Conservation (phyloP, 2,888 invertebrate species). For the Galerucella nymphaeae region DNA sequence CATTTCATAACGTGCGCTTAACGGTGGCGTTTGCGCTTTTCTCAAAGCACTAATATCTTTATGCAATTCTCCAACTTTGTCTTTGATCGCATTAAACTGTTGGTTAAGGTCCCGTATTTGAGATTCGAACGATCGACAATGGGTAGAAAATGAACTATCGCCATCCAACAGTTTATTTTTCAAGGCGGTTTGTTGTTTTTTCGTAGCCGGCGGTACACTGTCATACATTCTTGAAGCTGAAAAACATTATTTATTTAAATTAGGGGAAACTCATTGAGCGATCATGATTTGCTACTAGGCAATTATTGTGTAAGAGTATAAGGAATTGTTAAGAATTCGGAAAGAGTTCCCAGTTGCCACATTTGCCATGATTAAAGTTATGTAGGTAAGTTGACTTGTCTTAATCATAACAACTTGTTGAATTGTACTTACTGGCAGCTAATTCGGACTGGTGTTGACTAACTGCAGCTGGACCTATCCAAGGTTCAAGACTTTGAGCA, state of each 20-base stretch:
- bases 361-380: too few relatives aligned
- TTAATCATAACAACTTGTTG: too few relatives aligned
- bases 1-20: conserved; percentile 66
- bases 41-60: conserved; percentile 74
- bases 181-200: conserved; percentile 61
- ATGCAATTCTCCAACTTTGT: conserved; percentile 76
- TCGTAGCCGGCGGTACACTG: conserved; percentile 60
- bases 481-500: conserved; percentile 72
- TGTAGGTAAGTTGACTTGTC: too few relatives aligned
- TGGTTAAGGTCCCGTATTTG: conserved; percentile 72
- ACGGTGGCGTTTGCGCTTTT: conserved; percentile 62
- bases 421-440: conserved; percentile 57
- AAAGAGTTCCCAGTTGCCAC: too few relatives aligned
- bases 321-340: too few relatives aligned
- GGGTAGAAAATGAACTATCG: conserved; percentile 72
- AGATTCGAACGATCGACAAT: conserved; percentile 71
- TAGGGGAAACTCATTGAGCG: background rate
- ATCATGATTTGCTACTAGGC: background rate
- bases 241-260: conserved; percentile 25
- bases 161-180: conserved; percentile 65
- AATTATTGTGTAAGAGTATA: too few relatives aligned
- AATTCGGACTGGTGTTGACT: conserved; percentile 63
- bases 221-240: conserved; percentile 60
- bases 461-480: conserved; percentile 67
- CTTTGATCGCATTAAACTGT: conserved; percentile 71